These are phyloP conservation scores for Microcaecilia unicolor DNA, from an alignment of 2,797 vertebrate species.

Conservation along the genomic window DNA sequence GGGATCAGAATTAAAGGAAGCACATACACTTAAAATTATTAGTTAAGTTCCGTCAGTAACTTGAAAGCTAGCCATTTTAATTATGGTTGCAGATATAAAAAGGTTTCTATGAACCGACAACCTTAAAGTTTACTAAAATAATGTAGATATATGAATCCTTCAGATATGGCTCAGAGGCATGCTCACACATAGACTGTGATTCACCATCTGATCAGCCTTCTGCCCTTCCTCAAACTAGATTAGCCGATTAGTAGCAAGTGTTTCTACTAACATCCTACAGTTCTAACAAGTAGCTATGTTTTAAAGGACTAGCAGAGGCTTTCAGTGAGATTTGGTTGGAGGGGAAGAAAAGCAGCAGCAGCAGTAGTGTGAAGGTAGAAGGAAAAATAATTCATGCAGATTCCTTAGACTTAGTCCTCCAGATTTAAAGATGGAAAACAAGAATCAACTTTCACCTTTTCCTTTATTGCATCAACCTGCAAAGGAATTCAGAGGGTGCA, in stretches of 20 bases:
- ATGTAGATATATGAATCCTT: too few relatives aligned
- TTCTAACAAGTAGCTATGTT: conserved; percentile 56
- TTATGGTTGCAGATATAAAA: too few relatives aligned
- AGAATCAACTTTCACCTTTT: conserved; percentile 97
- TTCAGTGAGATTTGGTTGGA: conserved; percentile 68
- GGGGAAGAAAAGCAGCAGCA: conserved; percentile 69
- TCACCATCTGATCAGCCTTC: conserved; percentile 59
- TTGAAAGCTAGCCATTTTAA: too few relatives aligned
- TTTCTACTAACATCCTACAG: conserved; percentile 58
- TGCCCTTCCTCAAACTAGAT: conserved; percentile 46
- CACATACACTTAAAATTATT: too few relatives aligned
- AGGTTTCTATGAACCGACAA: too few relatives aligned
- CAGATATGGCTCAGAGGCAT: conserved; percentile 22
- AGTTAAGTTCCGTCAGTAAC: too few relatives aligned
- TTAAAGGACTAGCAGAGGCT: conserved; percentile 72
- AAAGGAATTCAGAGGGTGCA: conserved; percentile 88
- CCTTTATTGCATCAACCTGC: conserved; percentile 91
- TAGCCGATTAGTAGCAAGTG: conserved; percentile 60
- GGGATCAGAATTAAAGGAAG: too few relatives aligned
- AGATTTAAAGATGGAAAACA: conserved; percentile 93
- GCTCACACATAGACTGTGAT: conserved; percentile 51
- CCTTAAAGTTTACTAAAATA: too few relatives aligned
- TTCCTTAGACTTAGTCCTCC: conserved; percentile 85
- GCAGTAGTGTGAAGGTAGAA: conserved; percentile 58
- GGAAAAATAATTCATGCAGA: conserved; percentile 79